phyloP scores from a whole-genome alignment of 2,888 invertebrate genomes.

The Phalera bucephala region DNA sequence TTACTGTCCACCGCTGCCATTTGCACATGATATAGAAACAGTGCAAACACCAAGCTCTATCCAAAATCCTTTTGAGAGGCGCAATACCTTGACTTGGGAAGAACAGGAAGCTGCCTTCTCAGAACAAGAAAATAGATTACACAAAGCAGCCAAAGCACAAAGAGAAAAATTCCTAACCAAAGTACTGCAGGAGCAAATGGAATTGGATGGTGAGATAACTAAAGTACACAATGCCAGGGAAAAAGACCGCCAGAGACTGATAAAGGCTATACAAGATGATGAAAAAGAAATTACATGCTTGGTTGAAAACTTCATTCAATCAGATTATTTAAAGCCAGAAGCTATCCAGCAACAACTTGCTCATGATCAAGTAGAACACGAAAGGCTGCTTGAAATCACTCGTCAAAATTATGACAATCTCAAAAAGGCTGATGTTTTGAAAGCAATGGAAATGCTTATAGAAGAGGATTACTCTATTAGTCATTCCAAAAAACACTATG shows the following conservation, averaged over 20 bases:
- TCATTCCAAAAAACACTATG: slow-evolving; percentile 84
- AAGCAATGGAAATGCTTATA: slow-evolving; percentile 87
- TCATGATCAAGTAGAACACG: slow-evolving; percentile 86
- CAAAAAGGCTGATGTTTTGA: slow-evolving; percentile 86
- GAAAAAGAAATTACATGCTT: slow-evolving; percentile 84
- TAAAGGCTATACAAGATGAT: slow-evolving; percentile 85
- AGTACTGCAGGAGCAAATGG: slow-evolving; percentile 84
- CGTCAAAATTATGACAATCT: slow-evolving; percentile 82
- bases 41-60: slow-evolving; percentile 53
- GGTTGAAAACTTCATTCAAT: slow-evolving; percentile 85
- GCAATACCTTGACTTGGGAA: slow-evolving; percentile 75
- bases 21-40: slow-evolving; percentile 48
- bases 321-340: slow-evolving; percentile 82
- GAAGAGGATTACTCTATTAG: slow-evolving; percentile 85
- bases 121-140: slow-evolving; percentile 85
- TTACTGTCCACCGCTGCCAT: slow-evolving; percentile 67
- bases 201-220: slow-evolving; percentile 86
- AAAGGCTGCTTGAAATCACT: slow-evolving; percentile 84
- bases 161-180: slow-evolving; percentile 81
- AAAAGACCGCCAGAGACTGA: slow-evolving; percentile 81
- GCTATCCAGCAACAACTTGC: slow-evolving; percentile 85
- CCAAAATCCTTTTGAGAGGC: slow-evolving; percentile 59
- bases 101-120: slow-evolving; percentile 85
- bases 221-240: slow-evolving; percentile 87
- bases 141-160: slow-evolving; percentile 84